Evolutionary conservation across 2,113 vertebrate species (phyloP).

Genomic region (Hippolais icterina): DNA sequence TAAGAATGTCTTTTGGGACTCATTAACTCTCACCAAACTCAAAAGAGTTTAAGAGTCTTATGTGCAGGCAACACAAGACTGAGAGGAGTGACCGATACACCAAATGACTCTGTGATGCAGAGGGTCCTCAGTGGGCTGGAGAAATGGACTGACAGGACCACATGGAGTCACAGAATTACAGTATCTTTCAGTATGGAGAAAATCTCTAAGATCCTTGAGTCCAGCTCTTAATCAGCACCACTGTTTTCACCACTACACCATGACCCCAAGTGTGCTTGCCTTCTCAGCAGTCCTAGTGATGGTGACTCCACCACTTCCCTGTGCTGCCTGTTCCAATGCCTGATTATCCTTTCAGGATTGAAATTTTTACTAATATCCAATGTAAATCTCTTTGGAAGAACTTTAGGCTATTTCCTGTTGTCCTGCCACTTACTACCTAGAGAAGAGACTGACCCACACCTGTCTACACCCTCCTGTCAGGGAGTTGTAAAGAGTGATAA

Average conservation of each 20-base stretch:
- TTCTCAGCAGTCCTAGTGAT: background rate
- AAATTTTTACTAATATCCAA: background rate
- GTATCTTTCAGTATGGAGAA: background rate
- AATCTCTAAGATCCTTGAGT: too few species aligned
- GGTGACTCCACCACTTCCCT: background rate
- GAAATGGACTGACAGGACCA: background rate
- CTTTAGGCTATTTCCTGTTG: background rate
- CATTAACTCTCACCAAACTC: background rate
- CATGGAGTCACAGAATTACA: background rate
- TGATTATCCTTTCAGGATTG: background rate
- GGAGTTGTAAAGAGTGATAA: background rate
- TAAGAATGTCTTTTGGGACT: background rate
- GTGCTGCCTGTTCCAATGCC: background rate
- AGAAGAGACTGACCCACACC: too few species aligned
- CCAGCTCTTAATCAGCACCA: background rate
- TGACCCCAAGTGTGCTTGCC: too few species aligned
- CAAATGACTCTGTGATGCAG: background rate
- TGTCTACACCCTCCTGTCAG: background rate
- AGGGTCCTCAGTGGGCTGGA: background rate
- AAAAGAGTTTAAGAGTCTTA: background rate
- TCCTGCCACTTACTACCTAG: background rate
- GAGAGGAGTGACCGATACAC: background rate
- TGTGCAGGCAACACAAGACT: background rate
- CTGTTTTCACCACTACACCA: background rate
- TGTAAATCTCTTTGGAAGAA: background rate